phyloP scores from a whole-genome alignment of 1,140 invertebrate genomes.

The Orchestia grillus region DNA sequence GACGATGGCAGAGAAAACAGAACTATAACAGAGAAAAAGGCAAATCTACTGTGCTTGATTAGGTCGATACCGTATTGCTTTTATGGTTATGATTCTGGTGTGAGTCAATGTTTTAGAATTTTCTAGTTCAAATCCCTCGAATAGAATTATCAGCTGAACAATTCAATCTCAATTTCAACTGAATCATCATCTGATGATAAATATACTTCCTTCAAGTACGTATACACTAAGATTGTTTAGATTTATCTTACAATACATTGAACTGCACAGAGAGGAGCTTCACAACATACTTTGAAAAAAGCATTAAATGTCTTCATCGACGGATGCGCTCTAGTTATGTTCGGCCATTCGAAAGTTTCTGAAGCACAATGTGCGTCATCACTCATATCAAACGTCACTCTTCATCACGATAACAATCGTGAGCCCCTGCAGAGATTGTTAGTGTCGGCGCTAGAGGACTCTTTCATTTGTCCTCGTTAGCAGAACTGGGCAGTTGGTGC shows the following conservation, averaged over 20 bases:
- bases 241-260: not conserved
- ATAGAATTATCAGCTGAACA: not conserved
- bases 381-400: conserved; percentile 17
- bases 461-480: conserved; percentile 54
- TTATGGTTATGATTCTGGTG: not conserved
- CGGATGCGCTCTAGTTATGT: not conserved
- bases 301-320: not conserved
- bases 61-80: not conserved
- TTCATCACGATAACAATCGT: conserved; percentile 27
- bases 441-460: conserved; percentile 9
- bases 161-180: not conserved
- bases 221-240: not conserved
- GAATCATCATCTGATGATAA: not conserved
- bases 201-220: too few species aligned
- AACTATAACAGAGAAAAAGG: not conserved
- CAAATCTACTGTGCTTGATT: not conserved
- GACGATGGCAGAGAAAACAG: not conserved
- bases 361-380: not conserved
- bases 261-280: not conserved
- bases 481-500: not conserved
- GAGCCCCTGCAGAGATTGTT: conserved; percentile 35
- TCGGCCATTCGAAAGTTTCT: not conserved
- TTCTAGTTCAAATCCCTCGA: not conserved
- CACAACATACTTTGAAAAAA: not conserved
- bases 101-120: not conserved